Evolutionary conservation across 2,797 vertebrate genomes (phyloP).

Genomic region (Danionella dracula): DNA sequence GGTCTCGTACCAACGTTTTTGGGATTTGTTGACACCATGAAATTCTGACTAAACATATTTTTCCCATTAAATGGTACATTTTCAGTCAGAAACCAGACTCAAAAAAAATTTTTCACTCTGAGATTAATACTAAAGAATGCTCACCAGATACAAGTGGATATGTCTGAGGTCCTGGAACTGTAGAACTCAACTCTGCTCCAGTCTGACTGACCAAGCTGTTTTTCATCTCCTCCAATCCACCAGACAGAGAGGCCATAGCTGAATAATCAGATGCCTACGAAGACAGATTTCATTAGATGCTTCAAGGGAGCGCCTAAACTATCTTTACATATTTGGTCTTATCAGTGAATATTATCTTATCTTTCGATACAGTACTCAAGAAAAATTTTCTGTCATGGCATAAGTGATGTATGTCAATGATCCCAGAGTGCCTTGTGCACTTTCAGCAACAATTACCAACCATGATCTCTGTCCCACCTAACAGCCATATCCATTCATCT

Average conservation of each 20-base stretch:
- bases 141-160: slow-evolving; percentile 94
- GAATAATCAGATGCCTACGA: slow-evolving; percentile 89
- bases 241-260: slow-evolving; percentile 89
- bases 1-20: too few species aligned
- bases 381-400: background rate
- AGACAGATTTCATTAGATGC: slow-evolving; percentile 22
- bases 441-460: slow-evolving; percentile 35
- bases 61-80: too few species aligned
- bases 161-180: slow-evolving; percentile 86
- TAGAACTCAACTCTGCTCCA: slow-evolving; percentile 82
- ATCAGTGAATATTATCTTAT: background rate
- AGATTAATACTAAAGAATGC: slow-evolving; percentile 16
- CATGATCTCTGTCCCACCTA: slow-evolving; percentile 17
- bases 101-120: too few species aligned
- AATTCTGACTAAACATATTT: too few species aligned
- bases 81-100: too few species aligned
- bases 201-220: slow-evolving; percentile 87
- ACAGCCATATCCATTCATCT: slow-evolving; percentile 48
- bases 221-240: slow-evolving; percentile 98
- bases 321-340: background rate
- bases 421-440: slow-evolving; percentile 36
- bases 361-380: background rate
- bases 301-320: background rate
- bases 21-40: too few species aligned
- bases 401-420: slow-evolving; percentile 11